Base-by-base conservation (phyloP, 1,140 invertebrate genomes). In the Drosophila nigromelanica region DNA sequence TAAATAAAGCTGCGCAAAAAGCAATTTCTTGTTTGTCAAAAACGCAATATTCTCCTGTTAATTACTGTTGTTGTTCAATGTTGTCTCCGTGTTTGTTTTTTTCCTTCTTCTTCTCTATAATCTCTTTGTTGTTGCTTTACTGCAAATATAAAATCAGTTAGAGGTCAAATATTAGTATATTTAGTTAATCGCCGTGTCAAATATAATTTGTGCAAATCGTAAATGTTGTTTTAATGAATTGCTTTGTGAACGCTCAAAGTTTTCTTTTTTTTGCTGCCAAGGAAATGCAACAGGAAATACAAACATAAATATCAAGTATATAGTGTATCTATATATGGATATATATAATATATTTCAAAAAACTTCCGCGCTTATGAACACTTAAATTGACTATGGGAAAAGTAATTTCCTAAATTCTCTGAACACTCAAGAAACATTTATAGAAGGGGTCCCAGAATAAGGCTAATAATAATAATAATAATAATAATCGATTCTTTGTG, bases 11-110 rank as follows among this genome's bases (percentile, higher is more conserved):
- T 52, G 56, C 64, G 63, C 59, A 70, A 71, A 51, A 60, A 61
- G 21, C 14, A 52, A 40, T 35, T 55, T 51, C 15, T 39, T 74
- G 67, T 78, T 72, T 76, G 73, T 64, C 73, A 68, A 68, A 78
- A 68, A 64, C 76, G 76, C 76, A 78, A 78, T 78, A 76, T 60
- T 51, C 42, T 51, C 54, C 42, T 47, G 35, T 43, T 33, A 12
- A 48, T 30, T 70, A 14, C 18, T 45, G 12, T 60, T 51, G 5
- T 18, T 50, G 7, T 56, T 59, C 30, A 59, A 43, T 54, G n/a
- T 27, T 70, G 66, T 70, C 66, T 59, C 70, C 37, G 64, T 35
- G 27, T 63, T 42, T 47, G 48, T 33, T 60, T 1, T 18, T 14
- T 27, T 35, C 5, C 50, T 52, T 52, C 51, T 52, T 69, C 39